These are phyloP conservation scores for Coremacera marginata DNA, from an alignment of 2,888 invertebrate species.

Conservation along the genomic window DNA sequence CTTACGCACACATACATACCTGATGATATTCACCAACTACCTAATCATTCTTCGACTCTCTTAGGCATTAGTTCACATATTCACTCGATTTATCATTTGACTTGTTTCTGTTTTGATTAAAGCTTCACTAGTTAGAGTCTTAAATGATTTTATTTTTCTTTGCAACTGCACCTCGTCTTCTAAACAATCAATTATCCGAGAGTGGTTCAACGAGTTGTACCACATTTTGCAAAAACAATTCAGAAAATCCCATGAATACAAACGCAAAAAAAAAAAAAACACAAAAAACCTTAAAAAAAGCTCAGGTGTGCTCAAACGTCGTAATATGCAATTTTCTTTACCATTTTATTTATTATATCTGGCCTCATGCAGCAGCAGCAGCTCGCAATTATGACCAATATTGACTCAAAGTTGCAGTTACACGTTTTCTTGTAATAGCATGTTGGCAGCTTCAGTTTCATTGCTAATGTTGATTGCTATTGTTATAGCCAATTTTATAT, in stretches of 20 bases:
- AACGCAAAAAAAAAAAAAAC: background rate
- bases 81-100: background rate
- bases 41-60: background rate
- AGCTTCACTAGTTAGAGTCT: background rate
- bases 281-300: background rate
- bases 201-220: constrained; percentile 25
- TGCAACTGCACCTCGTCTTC: background rate
- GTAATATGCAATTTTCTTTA: constrained; percentile 36
- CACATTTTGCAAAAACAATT: constrained; percentile 36
- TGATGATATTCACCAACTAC: background rate
- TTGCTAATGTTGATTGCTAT: no score
- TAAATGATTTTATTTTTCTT: background rate
- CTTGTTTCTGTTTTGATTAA: background rate
- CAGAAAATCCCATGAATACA: background rate
- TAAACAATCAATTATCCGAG: constrained; percentile 13
- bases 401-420: background rate
- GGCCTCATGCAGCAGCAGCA: constrained; percentile 2
- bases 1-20: background rate
- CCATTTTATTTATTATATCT: constrained; percentile 8
- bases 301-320: constrained; percentile 29
- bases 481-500: background rate
- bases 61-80: background rate
- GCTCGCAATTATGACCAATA: background rate
- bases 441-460: no score
- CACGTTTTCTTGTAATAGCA: no score